Evolutionary conservation across 2,797 vertebrate species (phyloP), one percentile per base, ranked within the genome.

Genomic region (Nasua narica): DNA sequence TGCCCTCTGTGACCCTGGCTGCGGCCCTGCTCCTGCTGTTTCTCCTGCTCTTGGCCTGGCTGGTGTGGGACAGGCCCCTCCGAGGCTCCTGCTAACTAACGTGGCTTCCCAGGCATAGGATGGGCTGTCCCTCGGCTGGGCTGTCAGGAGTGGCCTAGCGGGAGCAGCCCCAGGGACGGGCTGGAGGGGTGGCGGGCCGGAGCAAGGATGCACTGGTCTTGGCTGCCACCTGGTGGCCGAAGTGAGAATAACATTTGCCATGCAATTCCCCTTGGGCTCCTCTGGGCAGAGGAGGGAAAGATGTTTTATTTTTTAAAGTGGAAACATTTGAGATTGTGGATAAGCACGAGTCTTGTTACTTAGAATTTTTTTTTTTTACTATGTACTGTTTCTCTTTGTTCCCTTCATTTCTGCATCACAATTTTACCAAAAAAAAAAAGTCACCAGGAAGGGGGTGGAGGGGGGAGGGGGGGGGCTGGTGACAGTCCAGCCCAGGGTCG

Each of bases 1-100:
- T 93, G 58, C 96, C 52, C 0, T 98, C 98, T 0, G 43, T 98
- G 78, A 65, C 46, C 21, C 88, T 98, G 67, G 98, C 98, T 0
- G 84, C 25, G 0, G 67, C 96, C 7, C 89, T 98, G 43, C 1
- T 6, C 7, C 82, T 97, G 1, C 23, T 98, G 2, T 98, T 98
- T 48, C 2, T 98, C 27, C 43, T 96, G 10, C 70, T 98, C 12
- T 95, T 87, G 0, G 5, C 78, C 52, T 86, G 98, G 90, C 87
- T 98, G 62, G 40, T 93, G 12, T 84, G 74, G 35, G 23, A 40
- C 0, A 2, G 50, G 14, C 37, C 1, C 7, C 14, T 5, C 16
- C 35, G 1, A 52, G n/a, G 56, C 54, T 11, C 46, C 52, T 13
- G 48, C 65, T 79, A 16, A 37, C 1, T 79, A 16, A 37, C 0